A percentile compares a stretch with the other conserved stretches of the same genome.
Conservation (phyloP, 2,113 vertebrate species). For the Falco punctatus region DNA sequence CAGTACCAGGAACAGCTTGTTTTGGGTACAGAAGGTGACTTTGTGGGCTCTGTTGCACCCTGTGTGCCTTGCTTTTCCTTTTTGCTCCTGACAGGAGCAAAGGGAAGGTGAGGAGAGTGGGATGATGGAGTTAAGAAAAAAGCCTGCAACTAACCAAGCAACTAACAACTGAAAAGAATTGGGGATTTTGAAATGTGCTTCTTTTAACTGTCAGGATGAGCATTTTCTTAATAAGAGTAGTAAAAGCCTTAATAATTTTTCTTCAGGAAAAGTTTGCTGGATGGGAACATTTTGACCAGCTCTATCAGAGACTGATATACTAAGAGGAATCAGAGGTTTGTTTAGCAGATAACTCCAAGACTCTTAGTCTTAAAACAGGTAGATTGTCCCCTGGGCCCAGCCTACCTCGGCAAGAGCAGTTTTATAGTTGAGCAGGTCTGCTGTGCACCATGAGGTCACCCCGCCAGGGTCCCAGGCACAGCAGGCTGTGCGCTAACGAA, state of each 20-base stretch:
- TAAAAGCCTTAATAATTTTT: not conserved
- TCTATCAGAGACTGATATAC: not conserved
- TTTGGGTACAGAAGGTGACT: not conserved
- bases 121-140: not conserved
- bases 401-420: not conserved
- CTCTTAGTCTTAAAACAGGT: not conserved
- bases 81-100: not conserved
- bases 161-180: not conserved
- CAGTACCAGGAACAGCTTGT: not conserved
- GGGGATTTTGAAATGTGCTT: not conserved
- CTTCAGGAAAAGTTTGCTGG: not conserved
- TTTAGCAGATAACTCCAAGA: not conserved
- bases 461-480: rapidly evolving
- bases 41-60: not conserved
- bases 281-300: not conserved
- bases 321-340: not conserved
- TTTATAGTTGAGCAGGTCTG: not conserved
- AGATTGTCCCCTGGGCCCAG: not conserved
- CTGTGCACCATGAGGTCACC: rapidly evolving
- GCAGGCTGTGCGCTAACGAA: not conserved
- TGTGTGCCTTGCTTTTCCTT: not conserved
- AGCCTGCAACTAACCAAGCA: rapidly evolving
- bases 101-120: not conserved
- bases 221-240: not conserved
- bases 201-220: not conserved